These are phyloP conservation scores for Petrocephalus zakoni DNA, from an alignment of 2,113 vertebrate species.

Conservation along the genomic window DNA sequence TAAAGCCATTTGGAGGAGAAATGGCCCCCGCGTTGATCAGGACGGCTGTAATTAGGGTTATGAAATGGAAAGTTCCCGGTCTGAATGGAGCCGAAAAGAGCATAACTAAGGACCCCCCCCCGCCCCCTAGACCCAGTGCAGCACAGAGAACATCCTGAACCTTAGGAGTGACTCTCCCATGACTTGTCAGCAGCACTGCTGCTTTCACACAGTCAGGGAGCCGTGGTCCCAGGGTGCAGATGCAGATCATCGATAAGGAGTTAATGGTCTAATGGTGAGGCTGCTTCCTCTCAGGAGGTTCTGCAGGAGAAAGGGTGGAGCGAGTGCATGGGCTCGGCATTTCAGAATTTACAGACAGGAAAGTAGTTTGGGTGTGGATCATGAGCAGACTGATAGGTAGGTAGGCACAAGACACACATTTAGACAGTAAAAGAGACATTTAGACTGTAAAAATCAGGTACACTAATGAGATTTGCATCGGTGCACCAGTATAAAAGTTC, in stretches of 20 bases:
- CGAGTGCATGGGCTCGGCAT: background rate
- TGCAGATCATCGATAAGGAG: background rate
- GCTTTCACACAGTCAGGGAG: background rate
- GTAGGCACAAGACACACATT: background rate
- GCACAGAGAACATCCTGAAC: background rate
- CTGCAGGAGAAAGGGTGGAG: background rate
- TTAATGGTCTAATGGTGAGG: background rate
- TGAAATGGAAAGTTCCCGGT: constrained; percentile 7
- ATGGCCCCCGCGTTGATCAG: background rate
- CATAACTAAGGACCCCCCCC: background rate
- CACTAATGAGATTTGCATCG: background rate
- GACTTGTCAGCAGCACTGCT: background rate
- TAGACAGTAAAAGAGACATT: background rate
- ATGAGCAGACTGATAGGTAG: background rate
- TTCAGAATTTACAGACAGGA: background rate
- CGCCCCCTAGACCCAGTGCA: background rate
- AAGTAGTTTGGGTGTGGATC: background rate
- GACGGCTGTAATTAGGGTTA: background rate
- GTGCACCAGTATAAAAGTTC: too few species aligned
- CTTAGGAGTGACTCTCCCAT: background rate
- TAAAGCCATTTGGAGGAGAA: background rate
- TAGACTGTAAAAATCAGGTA: background rate
- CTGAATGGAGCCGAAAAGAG: background rate
- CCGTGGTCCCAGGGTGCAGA: background rate
- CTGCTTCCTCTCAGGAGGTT: background rate